Percentiles rank a stretch among this genome's conserved stretches.
Conservation (phyloP, 2,888 invertebrate genomes). For the Himalopsyche japonica region DNA sequence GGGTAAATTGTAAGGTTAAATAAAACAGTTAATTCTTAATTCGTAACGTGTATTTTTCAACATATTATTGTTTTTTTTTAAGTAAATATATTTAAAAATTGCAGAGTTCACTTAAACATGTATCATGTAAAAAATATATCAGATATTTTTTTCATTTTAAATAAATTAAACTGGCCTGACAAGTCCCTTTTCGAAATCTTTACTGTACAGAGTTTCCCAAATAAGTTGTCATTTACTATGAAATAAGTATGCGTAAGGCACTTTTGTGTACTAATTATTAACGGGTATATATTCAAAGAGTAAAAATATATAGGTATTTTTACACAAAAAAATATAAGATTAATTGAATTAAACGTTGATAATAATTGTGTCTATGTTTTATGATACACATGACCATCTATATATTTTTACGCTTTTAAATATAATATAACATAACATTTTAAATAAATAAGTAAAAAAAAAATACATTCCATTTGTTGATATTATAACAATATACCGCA, state of each 20-base stretch:
- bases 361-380: no score
- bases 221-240: background rate
- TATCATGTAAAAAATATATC: conserved; percentile 14
- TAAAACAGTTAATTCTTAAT: background rate
- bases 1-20: background rate
- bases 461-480: background rate
- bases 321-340: no score
- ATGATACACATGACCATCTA: background rate
- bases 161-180: conserved; percentile 28
- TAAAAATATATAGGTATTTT: background rate
- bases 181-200: conserved; percentile 18
- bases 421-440: background rate
- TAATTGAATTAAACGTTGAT: no score
- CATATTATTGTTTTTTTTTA: background rate
- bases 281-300: background rate
- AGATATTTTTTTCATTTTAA: conserved; percentile 3
- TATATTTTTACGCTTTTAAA: background rate
- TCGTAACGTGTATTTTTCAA: background rate
- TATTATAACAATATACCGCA: background rate
- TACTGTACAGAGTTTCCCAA: background rate
- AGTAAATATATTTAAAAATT: background rate
- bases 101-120: conserved; percentile 8
- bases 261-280: background rate
- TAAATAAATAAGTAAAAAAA: background rate
- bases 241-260: background rate